Evolutionary conservation across 2,797 vertebrate species (phyloP).

Genomic region (Clarias fuscus): DNA sequence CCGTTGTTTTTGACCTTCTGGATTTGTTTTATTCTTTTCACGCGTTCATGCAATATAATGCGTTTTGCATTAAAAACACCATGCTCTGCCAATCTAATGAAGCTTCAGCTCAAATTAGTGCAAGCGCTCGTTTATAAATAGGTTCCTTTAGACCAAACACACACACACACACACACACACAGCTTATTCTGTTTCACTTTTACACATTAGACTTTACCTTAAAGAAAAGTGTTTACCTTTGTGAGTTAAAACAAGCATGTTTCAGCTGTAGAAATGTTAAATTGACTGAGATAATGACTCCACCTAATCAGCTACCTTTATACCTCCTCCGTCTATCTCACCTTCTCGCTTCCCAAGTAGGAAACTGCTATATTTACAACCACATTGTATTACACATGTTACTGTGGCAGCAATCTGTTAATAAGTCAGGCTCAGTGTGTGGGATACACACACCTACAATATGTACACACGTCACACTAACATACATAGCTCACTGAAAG

Average conservation of each 20-base stretch:
- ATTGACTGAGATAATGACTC: background rate
- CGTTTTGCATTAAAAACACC: constrained; percentile 50
- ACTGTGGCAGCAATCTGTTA: constrained; percentile 60
- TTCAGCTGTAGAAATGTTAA: background rate
- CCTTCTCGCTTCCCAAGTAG: constrained; percentile 10
- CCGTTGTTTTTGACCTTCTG: constrained; percentile 57
- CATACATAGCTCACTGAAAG: background rate
- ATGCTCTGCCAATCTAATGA: constrained; percentile 41
- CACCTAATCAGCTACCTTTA: constrained; percentile 22
- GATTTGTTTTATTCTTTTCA: constrained; percentile 35
- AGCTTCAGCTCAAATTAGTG: constrained; percentile 34
- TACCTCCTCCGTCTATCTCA: constrained; percentile 33
- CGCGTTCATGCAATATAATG: constrained; percentile 26
- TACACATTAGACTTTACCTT: constrained; percentile 45
- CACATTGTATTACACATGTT: constrained; percentile 58
- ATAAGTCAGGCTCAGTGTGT: constrained; percentile 48
- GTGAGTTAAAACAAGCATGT: background rate
- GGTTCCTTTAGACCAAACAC: constrained; percentile 24
- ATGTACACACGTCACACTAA: constrained; percentile 11
- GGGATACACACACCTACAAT: constrained; percentile 7
- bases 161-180: constrained; percentile 5
- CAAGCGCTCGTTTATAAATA: constrained; percentile 22
- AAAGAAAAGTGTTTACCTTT: background rate
- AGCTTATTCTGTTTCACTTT: background rate
- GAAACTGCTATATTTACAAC: constrained; percentile 56